Evolutionary conservation across 2,797 vertebrate species (phyloP).

Genomic region (Lindbergichthys nudifrons): DNA sequence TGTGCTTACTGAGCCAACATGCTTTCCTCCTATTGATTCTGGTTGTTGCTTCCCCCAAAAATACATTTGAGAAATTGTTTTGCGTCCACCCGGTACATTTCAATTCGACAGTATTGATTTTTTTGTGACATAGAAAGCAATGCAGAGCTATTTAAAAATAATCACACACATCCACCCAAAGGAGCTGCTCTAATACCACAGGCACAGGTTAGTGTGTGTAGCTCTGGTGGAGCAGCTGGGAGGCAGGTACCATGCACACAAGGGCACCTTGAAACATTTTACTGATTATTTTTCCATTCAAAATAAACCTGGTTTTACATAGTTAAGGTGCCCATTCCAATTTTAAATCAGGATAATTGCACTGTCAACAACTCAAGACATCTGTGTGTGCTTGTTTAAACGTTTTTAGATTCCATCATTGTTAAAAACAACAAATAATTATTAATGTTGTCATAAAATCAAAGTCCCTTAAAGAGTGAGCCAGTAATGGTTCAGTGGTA

Average conservation of each 20-base stretch:
- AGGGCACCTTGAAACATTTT: constrained; percentile 62
- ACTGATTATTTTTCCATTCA: constrained; percentile 28
- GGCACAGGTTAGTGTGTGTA: constrained; percentile 32
- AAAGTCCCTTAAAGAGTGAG: background rate
- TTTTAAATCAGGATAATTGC: background rate
- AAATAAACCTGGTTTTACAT: constrained; percentile 11
- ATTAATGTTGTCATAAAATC: background rate
- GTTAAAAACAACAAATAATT: background rate
- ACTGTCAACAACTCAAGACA: background rate
- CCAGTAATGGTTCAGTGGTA: background rate
- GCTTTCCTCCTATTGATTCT: constrained; percentile 46
- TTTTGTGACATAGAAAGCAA: constrained; percentile 33
- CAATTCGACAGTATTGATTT: constrained; percentile 44
- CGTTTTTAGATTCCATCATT: background rate
- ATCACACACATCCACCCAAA: constrained; percentile 31
- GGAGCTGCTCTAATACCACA: constrained; percentile 27
- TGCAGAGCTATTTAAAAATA: constrained; percentile 34
- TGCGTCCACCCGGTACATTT: constrained; percentile 30
- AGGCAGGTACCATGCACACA: constrained; percentile 41
- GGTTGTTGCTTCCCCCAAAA: constrained; percentile 21
- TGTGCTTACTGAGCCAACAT: constrained; percentile 6
- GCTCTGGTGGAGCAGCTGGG: constrained; percentile 45
- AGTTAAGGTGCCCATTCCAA: constrained; percentile 4
- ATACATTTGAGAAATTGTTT: constrained; percentile 32
- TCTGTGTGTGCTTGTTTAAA: background rate